Evolutionary conservation across 2,888 invertebrate genomes (phyloP), one percentile per base, ranked within the genome.

Genomic region (Lacanobia wlatinum): DNA sequence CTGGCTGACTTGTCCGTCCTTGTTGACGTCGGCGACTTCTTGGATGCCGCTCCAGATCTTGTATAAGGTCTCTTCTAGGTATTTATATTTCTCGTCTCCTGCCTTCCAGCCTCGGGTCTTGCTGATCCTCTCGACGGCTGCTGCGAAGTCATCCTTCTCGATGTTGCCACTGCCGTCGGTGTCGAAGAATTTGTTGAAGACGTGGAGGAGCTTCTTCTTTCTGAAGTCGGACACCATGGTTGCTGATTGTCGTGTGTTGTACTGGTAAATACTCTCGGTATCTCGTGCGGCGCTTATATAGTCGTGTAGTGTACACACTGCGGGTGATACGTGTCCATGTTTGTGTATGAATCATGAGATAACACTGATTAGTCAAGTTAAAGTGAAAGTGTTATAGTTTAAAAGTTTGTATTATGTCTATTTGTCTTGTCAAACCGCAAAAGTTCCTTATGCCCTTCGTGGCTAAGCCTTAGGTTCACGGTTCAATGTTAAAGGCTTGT

Each of bases 101-200:
- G 97, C 94, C 53, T 96, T 94, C 98, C 98, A 99, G 65, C 98
- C 98, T 84, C 98, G 97, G 65, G 98, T 94, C 67, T 97, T 97
- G 88, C 98, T 97, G 79, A 98, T 98, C 96, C 98, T 98, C 97
- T 98, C 97, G 73, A 98, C 97, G 10, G 98, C 98, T 73, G 98
- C 94, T 88, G 98, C 98, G 89, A 99, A 98, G 93, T 99, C 99
- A 89, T 98, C 98, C 92, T 98, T 97, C 90, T 99, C 98, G 86
- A 99, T 98, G 83, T 97, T 97, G 21, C 98, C 98, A 92, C 98
- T 98, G 90, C 97, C 97, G 95, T 99, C 98, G 85, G 98, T 98
- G 96, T 99, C 99, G 90, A 98, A 98, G 96, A 98, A 98, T 72
- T 98, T 97, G 91, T 97, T 97, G 97, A 98, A 98, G 76, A 98